A percentile compares a stretch with the other conserved stretches of the same genome.
phyloP scores from a whole-genome alignment of 2,888 invertebrate genomes.

The Sclerodermus sp. region DNA sequence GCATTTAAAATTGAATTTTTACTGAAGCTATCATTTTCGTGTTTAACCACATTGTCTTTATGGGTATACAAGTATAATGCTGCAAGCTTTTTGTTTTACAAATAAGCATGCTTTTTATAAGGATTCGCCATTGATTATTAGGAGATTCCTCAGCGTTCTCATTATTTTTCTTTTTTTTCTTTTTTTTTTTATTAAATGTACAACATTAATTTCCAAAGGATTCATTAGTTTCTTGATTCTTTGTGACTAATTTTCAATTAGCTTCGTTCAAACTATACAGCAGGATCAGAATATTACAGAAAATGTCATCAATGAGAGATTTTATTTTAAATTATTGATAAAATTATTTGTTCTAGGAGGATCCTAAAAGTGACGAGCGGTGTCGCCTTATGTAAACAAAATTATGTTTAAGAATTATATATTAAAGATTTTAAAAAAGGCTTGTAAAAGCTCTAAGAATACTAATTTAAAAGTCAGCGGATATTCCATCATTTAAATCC shows the following conservation, averaged over 20 bases:
- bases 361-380: conserved; percentile 61
- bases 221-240: too few relatives aligned
- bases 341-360: conserved; percentile 53
- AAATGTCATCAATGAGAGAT: too few relatives aligned
- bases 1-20: conserved; percentile 19
- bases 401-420: conserved; percentile 5
- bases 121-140: conserved; percentile 2
- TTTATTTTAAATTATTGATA: conserved; percentile 2
- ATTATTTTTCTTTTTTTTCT: conserved; percentile 2
- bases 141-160: neutral
- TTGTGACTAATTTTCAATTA: too few relatives aligned
- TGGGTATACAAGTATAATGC: conserved; percentile 3
- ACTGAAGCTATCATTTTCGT: conserved; percentile 18
- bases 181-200: neutral
- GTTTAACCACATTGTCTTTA: conserved; percentile 43
- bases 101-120: neutral
- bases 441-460: neutral
- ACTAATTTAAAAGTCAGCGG: neutral
- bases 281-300: neutral
- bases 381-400: conserved; percentile 63
- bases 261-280: neutral
- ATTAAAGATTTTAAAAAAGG: neutral
- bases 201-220: too few relatives aligned
- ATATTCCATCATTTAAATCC: neutral
- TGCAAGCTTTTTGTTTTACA: neutral